phyloP scores from a whole-genome alignment of 1,140 invertebrate species.

The Saxidomus purpurata region DNA sequence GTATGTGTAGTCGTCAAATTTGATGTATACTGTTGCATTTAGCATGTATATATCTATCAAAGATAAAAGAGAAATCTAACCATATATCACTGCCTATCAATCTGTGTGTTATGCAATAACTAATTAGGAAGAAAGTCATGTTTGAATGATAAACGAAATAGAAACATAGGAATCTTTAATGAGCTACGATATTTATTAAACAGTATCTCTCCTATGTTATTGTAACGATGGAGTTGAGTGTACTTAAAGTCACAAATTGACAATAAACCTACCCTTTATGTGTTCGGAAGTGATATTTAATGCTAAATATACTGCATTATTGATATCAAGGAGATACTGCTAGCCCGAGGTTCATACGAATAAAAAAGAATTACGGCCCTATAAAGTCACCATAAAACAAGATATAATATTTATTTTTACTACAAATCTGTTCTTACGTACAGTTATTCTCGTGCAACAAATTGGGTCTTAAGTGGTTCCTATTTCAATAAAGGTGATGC shows the following conservation, averaged over 20 bases:
- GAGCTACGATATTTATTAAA: constrained; percentile 37
- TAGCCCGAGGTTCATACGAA: neutral
- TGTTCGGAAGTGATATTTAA: constrained; percentile 38
- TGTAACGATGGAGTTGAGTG: constrained; percentile 17
- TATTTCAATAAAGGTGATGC: neutral
- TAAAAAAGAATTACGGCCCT: constrained; percentile 45
- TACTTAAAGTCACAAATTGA: constrained; percentile 34
- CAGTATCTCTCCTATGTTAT: constrained; percentile 50
- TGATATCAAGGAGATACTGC: constrained; percentile 23
- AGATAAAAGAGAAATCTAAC: constrained; percentile 18
- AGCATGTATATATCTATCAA: constrained; percentile 6
- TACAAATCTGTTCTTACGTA: neutral
- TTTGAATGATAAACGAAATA: constrained; percentile 1
- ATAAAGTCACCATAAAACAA: constrained; percentile 56
- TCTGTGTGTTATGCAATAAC: neutral
- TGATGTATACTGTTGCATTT: neutral
- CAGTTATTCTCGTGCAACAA: constrained; percentile 1
- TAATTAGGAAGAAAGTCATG: constrained; percentile 7
- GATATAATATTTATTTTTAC: constrained; percentile 25
- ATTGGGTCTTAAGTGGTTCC: neutral
- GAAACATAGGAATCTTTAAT: constrained; percentile 21
- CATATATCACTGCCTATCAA: neutral
- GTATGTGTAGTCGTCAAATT: too few relatives aligned
- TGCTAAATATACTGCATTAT: neutral
- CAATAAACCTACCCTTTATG: constrained; percentile 50